Base-by-base conservation (phyloP, 2,888 invertebrate species). In the Petrophora chlorosata region DNA sequence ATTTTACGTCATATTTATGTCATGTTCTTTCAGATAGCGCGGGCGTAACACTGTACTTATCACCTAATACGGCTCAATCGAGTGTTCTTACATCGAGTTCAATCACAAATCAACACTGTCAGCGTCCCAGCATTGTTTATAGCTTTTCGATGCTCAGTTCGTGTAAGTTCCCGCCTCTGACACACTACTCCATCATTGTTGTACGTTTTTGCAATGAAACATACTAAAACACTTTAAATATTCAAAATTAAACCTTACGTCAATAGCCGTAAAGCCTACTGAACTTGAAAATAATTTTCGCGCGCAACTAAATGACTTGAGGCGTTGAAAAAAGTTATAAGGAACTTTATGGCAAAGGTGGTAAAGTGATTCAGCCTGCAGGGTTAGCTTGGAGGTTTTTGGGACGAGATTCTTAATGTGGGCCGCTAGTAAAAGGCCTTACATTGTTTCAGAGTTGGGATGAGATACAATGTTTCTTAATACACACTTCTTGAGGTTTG, bases 111-210 rank as follows among this genome's bases (percentile, higher is more conserved):
- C 75, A 71, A 64, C 56, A 52, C 52, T 43, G 60, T 63, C 66
- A 61, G 61, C 62, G 57, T 45, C 33, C 39, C 17, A 61, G 61
- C 57, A 68, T 76, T 64, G 72, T 79, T 76, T 77, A 77, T 75
- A 53, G 63, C 56, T 35, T 55, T 38, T 44, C 41, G 16, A 55
- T 41, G 38, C 42, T 41, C 50, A 32, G 43, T 61, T 64, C 75
- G 73, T 79, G 79, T 78, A 66, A 56, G 68, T 66, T 62, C 61
- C 73, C 76, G 73, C 78, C 78, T 66, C 51, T 58, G 72, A 77
- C 76, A 79, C 51, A 65, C 63, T 63, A 66, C 70, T 80, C 68
- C 71, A 79, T 79, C 79, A 80, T 79, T 74, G 70, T 71, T 73
- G 73, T 73, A 65, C 68, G 59, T 67, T 65, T 50, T 47, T 54